Percentiles rank a stretch among this genome's conserved stretches.
These are phyloP conservation scores for Dicyrtoma fusca DNA, from an alignment of 2,888 invertebrate genomes.

Conservation along the genomic window DNA sequence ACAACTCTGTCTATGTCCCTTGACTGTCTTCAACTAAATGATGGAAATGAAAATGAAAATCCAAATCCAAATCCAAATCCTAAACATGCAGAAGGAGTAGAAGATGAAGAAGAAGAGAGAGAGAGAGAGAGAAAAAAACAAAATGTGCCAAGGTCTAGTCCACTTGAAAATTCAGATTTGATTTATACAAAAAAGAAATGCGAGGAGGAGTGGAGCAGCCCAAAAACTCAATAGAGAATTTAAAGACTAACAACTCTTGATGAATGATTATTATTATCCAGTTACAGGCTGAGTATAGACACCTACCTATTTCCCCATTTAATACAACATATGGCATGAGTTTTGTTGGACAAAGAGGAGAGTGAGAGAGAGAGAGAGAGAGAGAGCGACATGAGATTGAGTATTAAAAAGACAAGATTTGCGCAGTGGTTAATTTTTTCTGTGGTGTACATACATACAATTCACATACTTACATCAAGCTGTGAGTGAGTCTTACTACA, in stretches of 20 bases:
- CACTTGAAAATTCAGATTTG: constrained; percentile 15
- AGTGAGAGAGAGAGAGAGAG: no score
- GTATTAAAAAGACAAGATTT: constrained; percentile 22
- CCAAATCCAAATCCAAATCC: no score
- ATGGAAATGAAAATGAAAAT: constrained; percentile 6
- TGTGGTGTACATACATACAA: background rate
- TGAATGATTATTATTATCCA: no score
- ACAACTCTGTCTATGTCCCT: background rate
- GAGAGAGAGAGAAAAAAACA: background rate
- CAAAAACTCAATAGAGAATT: background rate
- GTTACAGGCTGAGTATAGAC: no score
- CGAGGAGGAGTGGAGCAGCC: constrained; percentile 12
- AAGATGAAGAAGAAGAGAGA: background rate
- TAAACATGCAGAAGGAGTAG: background rate
- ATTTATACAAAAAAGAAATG: constrained; percentile 15
- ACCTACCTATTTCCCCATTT: no score
- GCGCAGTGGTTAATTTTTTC: constrained; percentile 32
- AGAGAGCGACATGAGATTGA: no score
- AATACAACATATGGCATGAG: no score
- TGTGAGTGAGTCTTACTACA: no score
- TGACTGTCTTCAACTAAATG: no score
- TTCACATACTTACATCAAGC: no score
- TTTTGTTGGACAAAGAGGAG: no score
- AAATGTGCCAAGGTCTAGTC: constrained; percentile 33
- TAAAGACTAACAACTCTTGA: no score